Evolutionary conservation across 2,888 invertebrate species (phyloP), one percentile per base, ranked within the genome.

Genomic region (Laspeyria flexula): DNA sequence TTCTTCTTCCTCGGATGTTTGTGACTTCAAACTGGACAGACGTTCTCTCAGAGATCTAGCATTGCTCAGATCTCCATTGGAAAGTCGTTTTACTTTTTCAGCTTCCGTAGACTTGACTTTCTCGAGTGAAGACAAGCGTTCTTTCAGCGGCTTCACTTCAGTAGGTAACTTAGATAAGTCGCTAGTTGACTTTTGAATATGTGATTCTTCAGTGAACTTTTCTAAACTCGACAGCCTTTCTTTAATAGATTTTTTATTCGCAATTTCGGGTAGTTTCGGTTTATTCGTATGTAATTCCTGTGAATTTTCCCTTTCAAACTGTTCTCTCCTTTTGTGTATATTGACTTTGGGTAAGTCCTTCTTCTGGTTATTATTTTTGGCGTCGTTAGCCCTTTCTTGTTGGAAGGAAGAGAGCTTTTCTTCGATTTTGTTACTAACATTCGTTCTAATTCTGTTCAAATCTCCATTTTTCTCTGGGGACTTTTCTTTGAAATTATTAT

Each of bases 291-390:
- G 90, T 52, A 86, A 77, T 74, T 94, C 93, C 63, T 88, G 91
- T 27, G 93, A 92, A 66, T 93, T 93, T 68, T 95, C 95, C 66
- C 94, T 94, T 83, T 97, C 97, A 73, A 97, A 97, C 54, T 97
- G 94, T 83, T 96, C 96, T 70, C 96, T 95, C 67, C 97, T 93
- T 86, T 97, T 96, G 50, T 95, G 94, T 64, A 97, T 95, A 79
- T 97, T 95, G 16, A 97, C 96, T 92, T 96, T 97, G n/a, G 96
- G 95, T 55, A 95, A 87, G 73, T 94, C 93, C 71, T 94, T 94
- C 67, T 93, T 93, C 54, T 89, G 85, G 61, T 87, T 88, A 57
- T 92, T 86, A 66, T 84, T 90, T 75, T 88, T 85, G 57, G 88
- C 71, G 72, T 93, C 93, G 73, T 81, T 85, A 38, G 71, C 75